Conservation (phyloP, 2,113 vertebrate genomes). For the Nettapus auritus region DNA sequence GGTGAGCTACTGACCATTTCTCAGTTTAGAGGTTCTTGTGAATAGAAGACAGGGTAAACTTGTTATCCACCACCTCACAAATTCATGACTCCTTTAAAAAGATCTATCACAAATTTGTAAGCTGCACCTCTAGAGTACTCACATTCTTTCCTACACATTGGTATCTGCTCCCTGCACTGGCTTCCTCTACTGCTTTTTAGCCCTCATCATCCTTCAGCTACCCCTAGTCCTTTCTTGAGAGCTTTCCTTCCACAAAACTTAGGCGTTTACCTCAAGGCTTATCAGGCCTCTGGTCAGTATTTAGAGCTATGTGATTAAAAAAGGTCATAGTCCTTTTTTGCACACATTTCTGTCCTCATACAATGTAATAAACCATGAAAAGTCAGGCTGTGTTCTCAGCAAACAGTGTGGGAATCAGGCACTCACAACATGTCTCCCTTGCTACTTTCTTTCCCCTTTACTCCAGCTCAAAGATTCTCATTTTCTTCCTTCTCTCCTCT, state of each 20-base stretch:
- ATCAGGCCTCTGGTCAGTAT: background rate
- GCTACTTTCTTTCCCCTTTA: background rate
- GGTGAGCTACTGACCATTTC: background rate
- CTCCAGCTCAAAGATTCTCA: background rate
- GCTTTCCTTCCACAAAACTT: background rate
- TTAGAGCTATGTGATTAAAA: background rate
- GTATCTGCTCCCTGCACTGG: background rate
- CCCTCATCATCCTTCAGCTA: background rate
- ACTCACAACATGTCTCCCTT: background rate
- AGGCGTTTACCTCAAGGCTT: background rate
- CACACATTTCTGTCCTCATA: background rate
- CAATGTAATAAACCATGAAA: background rate
- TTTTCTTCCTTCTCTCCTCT: background rate
- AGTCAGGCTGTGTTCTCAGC: background rate
- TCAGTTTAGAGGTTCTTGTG: background rate
- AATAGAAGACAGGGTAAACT: background rate
- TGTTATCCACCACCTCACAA: background rate
- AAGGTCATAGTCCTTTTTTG: background rate
- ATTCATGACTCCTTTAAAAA: background rate
- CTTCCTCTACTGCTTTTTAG: background rate
- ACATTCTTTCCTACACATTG: background rate
- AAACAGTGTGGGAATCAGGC: background rate
- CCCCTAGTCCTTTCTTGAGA: background rate
- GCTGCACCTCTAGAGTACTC: background rate
- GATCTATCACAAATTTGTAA: background rate